Evolutionary conservation across 1,140 invertebrate species (phyloP), one percentile per base, ranked within the genome.

Genomic region (Rhyacophila brunnea): DNA sequence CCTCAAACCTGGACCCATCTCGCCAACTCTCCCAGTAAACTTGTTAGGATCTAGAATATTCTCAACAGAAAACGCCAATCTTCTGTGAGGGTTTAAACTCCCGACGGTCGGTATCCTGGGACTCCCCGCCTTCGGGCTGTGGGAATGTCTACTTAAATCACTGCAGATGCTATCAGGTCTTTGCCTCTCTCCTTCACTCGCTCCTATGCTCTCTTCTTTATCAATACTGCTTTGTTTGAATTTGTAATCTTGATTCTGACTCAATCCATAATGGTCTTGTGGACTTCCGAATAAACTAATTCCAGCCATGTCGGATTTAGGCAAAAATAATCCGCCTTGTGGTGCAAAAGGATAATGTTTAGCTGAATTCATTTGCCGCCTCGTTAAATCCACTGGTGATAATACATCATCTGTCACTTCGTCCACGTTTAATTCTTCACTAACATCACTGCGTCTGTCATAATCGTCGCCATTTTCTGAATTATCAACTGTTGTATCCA

Each of bases 1-100:
- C 67, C 36, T 68, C 67, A 64, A 34, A 7, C 51, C 54, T 4
- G 54, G 44, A 38, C 35, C 51, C n/a, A 34, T 44, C 14, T 62
- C 60, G 11, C 51, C 53, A 6, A 14, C 11, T 43, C 72, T 74
- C 2, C 91, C 91, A 6, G 90, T 93, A 70, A 95, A 94, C 73
- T 94, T 94, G 58, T 87, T 93, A 0, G 92, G 92, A 71, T 94
- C 91, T 28, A 95, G 75, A 53, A 95, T 95, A 71, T 95, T 94
- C 74, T 95, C 92, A 4, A 95, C 92, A 2, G 91, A 93, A 73
- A 95, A 95, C 0, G 90, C 88, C 46, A 92, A 74, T 43, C 84
- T 77, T 67, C 80, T 67, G 50, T 74, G 70, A 35, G 68, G 70
- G 45, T 71, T 69, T 14, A 69, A 58, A 51, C 57, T 60, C 2